These are phyloP conservation scores for Drosophila vallismaia DNA, from an alignment of 2,888 invertebrate species.

Conservation along the genomic window DNA sequence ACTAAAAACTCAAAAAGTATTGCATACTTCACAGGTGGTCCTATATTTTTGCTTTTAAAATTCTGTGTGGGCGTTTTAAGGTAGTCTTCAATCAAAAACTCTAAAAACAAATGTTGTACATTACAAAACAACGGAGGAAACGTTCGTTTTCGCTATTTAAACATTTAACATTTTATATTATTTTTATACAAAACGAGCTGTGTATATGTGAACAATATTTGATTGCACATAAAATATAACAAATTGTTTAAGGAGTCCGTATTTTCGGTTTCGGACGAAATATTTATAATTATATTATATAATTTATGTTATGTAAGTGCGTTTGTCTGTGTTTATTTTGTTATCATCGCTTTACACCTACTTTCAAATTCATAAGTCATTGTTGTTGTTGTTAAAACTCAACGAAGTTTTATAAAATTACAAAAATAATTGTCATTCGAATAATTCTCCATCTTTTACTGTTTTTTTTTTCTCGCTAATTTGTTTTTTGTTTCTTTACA, in stretches of 20 bases:
- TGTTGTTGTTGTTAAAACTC: slow-evolving; percentile 46
- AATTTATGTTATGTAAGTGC: slow-evolving; percentile 7
- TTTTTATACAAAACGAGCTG: slow-evolving; percentile 14
- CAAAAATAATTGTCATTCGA: slow-evolving; percentile 73
- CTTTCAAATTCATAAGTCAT: slow-evolving; percentile 23
- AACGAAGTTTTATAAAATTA: slow-evolving; percentile 78
- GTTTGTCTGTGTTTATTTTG: slow-evolving; percentile 20
- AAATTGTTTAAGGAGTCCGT: slow-evolving; percentile 46
- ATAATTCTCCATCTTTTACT: slow-evolving; percentile 56
- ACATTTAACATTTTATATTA: slow-evolving; percentile 51
- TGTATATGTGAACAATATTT: slow-evolving; percentile 41
- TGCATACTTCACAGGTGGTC: slow-evolving; percentile 60
- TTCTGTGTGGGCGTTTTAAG: slow-evolving; percentile 35
- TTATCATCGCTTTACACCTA: slow-evolving; percentile 24
- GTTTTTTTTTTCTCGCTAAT: slow-evolving; percentile 19
- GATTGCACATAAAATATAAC: slow-evolving; percentile 67
- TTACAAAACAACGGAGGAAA: slow-evolving; percentile 53
- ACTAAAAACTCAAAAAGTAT: slow-evolving; percentile 51
- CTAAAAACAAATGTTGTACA: slow-evolving; percentile 35
- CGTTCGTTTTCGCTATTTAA: slow-evolving; percentile 43
- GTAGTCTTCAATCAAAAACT: slow-evolving; percentile 42
- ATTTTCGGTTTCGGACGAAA: slow-evolving; percentile 58
- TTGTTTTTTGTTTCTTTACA: slow-evolving; percentile 28
- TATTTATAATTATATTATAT: slow-evolving; percentile 26
- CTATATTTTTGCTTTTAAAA: slow-evolving; percentile 22